Conservation (phyloP, 2,113 vertebrate genomes). For the Benitochromis conjunctus region DNA sequence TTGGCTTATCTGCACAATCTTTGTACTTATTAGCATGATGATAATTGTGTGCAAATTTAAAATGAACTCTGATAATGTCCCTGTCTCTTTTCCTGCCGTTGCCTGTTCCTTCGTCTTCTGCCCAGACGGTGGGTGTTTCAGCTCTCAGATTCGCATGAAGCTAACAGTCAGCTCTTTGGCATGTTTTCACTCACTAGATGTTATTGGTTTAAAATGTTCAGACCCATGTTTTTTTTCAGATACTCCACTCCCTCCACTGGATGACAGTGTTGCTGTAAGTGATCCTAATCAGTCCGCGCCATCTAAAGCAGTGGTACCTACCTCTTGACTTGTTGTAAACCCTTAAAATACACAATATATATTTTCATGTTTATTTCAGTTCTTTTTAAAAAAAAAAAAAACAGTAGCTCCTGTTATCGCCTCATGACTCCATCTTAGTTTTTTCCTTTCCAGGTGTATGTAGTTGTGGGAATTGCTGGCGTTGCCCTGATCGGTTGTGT, state of each 20-base stretch:
- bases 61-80: neutral
- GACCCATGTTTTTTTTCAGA: conserved; percentile 25
- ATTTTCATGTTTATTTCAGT: neutral
- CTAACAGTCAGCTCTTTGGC: neutral
- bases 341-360: neutral
- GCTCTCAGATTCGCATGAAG: neutral
- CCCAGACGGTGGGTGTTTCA: conserved; percentile 52
- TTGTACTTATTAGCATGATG: neutral
- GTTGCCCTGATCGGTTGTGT: conserved; percentile 90
- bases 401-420: neutral
- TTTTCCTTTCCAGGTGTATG: conserved; percentile 81
- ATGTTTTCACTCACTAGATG: neutral
- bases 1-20: neutral
- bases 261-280: conserved; percentile 70
- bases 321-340: neutral
- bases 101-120: neutral
- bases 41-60: neutral
- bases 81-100: neutral
- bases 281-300: neutral
- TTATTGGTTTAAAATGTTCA: neutral
- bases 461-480: conserved; percentile 93
- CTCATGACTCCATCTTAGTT: neutral
- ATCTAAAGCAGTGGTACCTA: neutral
- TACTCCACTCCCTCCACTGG: conserved; percentile 39
- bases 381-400: neutral